Conservation (phyloP, 2,797 vertebrate species). For the Melanotaenia trifasciata region DNA sequence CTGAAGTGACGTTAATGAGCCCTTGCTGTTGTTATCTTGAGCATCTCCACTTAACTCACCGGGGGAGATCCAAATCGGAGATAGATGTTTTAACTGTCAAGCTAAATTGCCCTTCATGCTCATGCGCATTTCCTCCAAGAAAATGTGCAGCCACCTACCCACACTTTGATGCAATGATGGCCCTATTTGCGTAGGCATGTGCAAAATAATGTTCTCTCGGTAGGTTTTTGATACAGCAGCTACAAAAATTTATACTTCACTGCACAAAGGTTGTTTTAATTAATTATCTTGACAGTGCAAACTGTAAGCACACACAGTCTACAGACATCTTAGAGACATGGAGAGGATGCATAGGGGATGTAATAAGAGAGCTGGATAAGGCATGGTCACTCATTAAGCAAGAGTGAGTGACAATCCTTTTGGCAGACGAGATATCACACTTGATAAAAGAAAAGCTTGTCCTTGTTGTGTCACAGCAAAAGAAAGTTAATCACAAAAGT, state of each 20-base stretch:
- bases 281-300: conserved; percentile 10
- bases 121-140: conserved; percentile 43
- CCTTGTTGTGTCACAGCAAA: conserved; percentile 5
- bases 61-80: conserved; percentile 69
- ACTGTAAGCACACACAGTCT: background rate
- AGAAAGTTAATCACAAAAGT: background rate
- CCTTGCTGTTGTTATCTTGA: conserved; percentile 72
- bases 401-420: background rate
- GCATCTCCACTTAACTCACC: conserved; percentile 66
- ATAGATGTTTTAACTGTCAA: conserved; percentile 61
- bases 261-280: conserved; percentile 9
- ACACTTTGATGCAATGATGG: conserved; percentile 27
- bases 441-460: background rate
- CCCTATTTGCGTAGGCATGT: conserved; percentile 10
- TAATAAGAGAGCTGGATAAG: background rate
- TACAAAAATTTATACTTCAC: conserved; percentile 17
- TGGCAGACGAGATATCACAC: conserved; percentile 3
- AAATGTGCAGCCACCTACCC: conserved; percentile 41
- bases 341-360: background rate
- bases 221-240: conserved; percentile 4
- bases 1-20: conserved; percentile 73
- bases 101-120: conserved; percentile 64
- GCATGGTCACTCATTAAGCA: background rate
- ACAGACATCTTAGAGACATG: background rate
- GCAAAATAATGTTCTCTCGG: background rate